These are phyloP conservation scores for Micropoecilia bifurca DNA, from an alignment of 2,797 vertebrate genomes.

Conservation along the genomic window DNA sequence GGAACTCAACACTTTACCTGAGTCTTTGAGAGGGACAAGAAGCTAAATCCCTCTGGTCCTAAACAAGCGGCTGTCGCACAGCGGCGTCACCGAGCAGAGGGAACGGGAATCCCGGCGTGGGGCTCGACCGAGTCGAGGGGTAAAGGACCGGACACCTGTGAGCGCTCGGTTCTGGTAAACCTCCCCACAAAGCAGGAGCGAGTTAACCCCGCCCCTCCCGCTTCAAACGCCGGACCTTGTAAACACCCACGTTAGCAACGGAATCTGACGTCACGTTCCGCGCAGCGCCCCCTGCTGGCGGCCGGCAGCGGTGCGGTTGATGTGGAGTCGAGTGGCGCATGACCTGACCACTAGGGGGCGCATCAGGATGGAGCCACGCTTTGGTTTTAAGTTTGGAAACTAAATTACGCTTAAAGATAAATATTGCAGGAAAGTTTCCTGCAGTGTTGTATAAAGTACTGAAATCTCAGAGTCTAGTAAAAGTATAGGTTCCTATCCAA, in stretches of 20 bases:
- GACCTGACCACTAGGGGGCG: constrained; percentile 67
- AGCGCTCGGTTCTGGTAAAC: constrained; percentile 31
- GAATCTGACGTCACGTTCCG: background rate
- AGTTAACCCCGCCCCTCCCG: constrained; percentile 58
- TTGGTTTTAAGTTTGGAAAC: background rate
- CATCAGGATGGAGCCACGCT: constrained; percentile 1
- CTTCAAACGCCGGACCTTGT: constrained; percentile 6
- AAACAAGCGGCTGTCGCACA: constrained; percentile 11
- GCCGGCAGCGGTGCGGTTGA: background rate
- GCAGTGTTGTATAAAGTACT: no score
- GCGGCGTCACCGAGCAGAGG: constrained; percentile 17
- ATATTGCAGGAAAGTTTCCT: background rate
- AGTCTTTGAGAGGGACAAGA: background rate
- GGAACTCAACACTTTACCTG: constrained; percentile 60
- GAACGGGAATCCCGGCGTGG: constrained; percentile 24
- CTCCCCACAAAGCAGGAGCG: constrained; percentile 26
- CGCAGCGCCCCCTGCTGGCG: constrained; percentile 55
- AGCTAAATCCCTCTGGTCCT: background rate
- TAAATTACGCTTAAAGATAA: background rate
- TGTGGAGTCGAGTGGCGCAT: background rate
- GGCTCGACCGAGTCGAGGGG: constrained; percentile 35
- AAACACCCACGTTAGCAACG: constrained; percentile 33
- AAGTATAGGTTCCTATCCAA: no score
- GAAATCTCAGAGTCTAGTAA: no score
- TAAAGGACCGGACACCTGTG: constrained; percentile 72